A percentile compares a stretch with the other conserved stretches of the same genome.
Conservation (phyloP, 2,113 vertebrate species). For the Cryptoleucopteryx plumbea region DNA sequence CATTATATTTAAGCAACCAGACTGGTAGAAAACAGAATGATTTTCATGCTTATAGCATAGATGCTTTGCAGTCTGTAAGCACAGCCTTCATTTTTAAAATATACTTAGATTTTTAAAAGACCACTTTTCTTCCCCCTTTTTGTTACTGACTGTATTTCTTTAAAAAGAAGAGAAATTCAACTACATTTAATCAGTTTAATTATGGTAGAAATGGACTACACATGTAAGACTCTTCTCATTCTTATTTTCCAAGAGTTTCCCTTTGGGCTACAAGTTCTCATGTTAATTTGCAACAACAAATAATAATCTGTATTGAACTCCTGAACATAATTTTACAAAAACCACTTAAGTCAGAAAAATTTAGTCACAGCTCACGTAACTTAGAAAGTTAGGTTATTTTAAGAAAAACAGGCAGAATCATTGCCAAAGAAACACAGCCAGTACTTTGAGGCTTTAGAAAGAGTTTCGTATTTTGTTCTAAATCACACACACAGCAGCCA, state of each 20-base stretch:
- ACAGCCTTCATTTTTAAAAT: not conserved
- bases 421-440: not conserved
- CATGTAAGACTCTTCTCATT: not conserved
- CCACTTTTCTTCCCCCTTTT: not conserved
- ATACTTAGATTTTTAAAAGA: not conserved
- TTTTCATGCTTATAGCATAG: not conserved
- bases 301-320: not conserved
- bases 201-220: not conserved
- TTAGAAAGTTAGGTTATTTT: not conserved
- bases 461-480: not conserved
- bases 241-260: not conserved
- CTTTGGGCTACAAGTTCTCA: not conserved
- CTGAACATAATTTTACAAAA: not conserved
- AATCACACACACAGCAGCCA: not conserved
- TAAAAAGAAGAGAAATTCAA: not conserved
- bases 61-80: not conserved
- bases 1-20: not conserved
- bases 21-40: not conserved
- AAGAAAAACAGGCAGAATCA: not conserved
- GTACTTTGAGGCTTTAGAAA: not conserved
- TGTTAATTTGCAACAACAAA: not conserved
- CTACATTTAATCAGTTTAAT: not conserved
- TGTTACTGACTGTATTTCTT: not conserved
- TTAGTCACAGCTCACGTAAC: not conserved
- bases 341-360: not conserved